phyloP scores from a whole-genome alignment of 2,113 vertebrate species.

The Myiozetetes cayanensis region DNA sequence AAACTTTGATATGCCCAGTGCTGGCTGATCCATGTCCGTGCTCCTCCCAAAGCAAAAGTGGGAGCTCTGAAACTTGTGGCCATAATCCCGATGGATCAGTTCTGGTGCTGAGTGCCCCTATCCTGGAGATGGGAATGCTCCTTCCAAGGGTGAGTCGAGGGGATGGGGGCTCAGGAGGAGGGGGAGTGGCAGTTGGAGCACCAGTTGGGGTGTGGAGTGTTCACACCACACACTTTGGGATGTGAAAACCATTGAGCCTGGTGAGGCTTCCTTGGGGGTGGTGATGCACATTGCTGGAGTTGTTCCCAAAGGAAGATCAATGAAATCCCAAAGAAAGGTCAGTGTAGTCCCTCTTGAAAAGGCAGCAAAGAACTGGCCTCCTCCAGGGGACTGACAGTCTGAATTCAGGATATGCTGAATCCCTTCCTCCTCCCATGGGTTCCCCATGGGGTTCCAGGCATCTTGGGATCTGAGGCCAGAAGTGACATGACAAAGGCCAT shows the following conservation, averaged over 20 bases:
- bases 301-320: neutral
- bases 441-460: rapidly evolving
- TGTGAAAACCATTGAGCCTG: neutral
- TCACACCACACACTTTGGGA: rapidly evolving
- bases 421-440: neutral
- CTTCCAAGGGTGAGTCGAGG: neutral
- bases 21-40: neutral
- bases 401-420: neutral
- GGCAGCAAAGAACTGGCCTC: neutral
- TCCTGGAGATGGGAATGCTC: neutral
- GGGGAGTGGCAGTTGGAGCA: rapidly evolving
- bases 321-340: neutral
- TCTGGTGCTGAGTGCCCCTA: neutral
- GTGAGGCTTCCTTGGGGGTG: neutral
- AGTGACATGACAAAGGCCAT: rapidly evolving
- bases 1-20: neutral
- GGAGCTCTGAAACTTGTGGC: neutral
- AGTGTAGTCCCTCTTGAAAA: neutral
- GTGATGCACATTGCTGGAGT: neutral
- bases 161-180: neutral
- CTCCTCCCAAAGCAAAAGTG: neutral
- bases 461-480: neutral
- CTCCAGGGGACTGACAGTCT: neutral
- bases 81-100: rapidly evolving
- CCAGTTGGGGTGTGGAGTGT: rapidly evolving